Evolutionary conservation across 2,797 vertebrate genomes (phyloP).

Genomic region (Masticophis lateralis): DNA sequence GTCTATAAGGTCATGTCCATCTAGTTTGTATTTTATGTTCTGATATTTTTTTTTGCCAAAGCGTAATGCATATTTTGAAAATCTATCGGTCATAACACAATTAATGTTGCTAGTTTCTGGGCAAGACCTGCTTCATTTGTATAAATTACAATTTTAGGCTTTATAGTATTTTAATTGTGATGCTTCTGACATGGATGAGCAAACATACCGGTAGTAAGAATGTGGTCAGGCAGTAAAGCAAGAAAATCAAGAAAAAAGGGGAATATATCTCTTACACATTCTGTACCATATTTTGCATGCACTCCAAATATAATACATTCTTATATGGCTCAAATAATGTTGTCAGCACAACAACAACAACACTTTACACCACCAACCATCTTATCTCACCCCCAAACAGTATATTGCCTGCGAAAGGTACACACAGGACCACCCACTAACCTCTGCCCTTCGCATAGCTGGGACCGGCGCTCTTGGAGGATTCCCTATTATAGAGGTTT

Average conservation of each 20-base stretch:
- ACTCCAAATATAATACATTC: not conserved
- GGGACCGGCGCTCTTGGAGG: too few relatives aligned
- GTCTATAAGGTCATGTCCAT: too few relatives aligned
- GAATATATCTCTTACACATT: not conserved
- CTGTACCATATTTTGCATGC: not conserved
- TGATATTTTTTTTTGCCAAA: too few relatives aligned
- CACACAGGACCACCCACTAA: not conserved
- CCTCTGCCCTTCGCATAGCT: conserved; percentile 3
- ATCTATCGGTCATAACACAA: not conserved
- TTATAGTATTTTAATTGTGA: not conserved
- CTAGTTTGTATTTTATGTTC: too few relatives aligned
- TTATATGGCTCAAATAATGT: not conserved
- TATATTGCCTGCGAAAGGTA: not conserved
- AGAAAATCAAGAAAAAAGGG: not conserved
- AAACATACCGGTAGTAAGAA: not conserved
- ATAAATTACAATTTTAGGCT: not conserved
- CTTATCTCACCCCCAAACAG: not conserved
- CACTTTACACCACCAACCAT: not conserved
- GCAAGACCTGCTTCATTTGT: not conserved
- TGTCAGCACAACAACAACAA: not conserved
- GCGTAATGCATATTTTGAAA: not conserved
- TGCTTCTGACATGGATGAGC: not conserved
- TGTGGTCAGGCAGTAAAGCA: not conserved
- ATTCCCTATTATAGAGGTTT: too few relatives aligned
- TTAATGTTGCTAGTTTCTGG: not conserved